A percentile compares a stretch with the other conserved stretches of the same genome.
Conservation (phyloP, 2,888 invertebrate species). For the Mongoloraphidia duomilia region DNA sequence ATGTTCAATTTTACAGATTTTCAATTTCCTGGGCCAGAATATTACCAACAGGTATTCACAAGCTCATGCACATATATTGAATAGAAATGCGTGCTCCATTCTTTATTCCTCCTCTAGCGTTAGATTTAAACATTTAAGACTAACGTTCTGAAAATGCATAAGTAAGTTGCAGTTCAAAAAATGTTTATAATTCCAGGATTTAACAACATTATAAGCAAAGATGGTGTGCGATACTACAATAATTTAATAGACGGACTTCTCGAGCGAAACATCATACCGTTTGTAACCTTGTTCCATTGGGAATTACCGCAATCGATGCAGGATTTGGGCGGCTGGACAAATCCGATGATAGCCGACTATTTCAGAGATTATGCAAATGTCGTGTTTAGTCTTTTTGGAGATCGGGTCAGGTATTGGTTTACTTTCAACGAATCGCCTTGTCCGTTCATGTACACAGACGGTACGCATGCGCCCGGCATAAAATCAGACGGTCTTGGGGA, state of each 20-base stretch:
- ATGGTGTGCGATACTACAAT: slow-evolving; percentile 44
- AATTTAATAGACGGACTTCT: slow-evolving; percentile 37
- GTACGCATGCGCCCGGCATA: slow-evolving; percentile 23
- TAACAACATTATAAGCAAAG: slow-evolving; percentile 18
- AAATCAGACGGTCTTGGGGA: slow-evolving; percentile 35
- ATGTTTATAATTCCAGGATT: no score
- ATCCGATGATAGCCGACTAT: slow-evolving; percentile 35
- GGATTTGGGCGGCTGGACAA: slow-evolving; percentile 23
- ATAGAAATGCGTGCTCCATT: no score
- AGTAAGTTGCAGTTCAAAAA: no score
- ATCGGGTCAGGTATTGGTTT: slow-evolving; percentile 34
- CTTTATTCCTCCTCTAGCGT: no score
- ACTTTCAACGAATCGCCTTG: slow-evolving; percentile 37
- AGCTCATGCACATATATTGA: no score
- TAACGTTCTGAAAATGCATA: no score
- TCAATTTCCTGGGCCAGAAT: slow-evolving; percentile 51
- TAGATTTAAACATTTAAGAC: no score
- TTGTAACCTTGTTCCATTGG: no score
- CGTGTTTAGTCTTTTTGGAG: slow-evolving; percentile 24
- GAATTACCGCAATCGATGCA: no score
- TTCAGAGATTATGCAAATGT: slow-evolving; percentile 40
- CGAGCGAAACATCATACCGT: no score
- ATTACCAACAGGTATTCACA: slow-evolving; percentile 30
- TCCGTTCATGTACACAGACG: slow-evolving; percentile 23
- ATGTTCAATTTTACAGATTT: slow-evolving; percentile 33